Percentiles rank a stretch among this genome's conserved stretches.
These are phyloP conservation scores for Bothrops alternatus DNA, from an alignment of 2,797 vertebrate species.

Conservation along the genomic window DNA sequence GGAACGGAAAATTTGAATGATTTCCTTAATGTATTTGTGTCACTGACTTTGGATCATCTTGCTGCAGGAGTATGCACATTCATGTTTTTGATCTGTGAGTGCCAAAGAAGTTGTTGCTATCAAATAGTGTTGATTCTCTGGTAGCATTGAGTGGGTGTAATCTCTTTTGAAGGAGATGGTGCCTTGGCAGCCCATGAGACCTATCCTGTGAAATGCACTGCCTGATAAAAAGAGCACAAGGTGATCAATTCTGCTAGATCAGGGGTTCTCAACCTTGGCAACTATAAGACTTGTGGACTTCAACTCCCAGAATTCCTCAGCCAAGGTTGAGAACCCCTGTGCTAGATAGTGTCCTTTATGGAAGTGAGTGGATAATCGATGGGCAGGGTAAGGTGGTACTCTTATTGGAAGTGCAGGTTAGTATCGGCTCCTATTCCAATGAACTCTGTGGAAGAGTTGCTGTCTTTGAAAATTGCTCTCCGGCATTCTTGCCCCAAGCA, in stretches of 20 bases:
- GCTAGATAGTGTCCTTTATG: not conserved
- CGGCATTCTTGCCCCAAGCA: not conserved
- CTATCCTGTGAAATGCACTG: not conserved
- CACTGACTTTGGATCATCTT: not conserved
- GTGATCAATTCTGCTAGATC: not conserved
- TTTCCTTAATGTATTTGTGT: conserved; percentile 5
- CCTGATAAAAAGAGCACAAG: not conserved
- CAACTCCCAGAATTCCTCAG: too few species aligned
- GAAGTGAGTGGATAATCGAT: not conserved
- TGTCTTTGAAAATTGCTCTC: not conserved
- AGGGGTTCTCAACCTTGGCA: too few species aligned
- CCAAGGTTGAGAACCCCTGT: too few species aligned
- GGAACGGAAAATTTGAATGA: not conserved
- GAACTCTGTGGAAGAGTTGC: not conserved
- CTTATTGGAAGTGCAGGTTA: not conserved
- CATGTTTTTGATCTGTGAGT: not conserved
- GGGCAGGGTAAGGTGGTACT: not conserved
- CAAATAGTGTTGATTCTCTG: conserved; percentile 4
- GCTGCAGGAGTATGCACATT: not conserved
- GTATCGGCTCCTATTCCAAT: not conserved
- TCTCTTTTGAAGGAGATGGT: conserved; percentile 16
- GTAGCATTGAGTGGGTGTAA: conserved; percentile 4
- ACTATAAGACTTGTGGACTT: too few species aligned
- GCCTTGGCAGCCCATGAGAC: not conserved
- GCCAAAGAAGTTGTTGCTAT: conserved; percentile 18